Evolutionary conservation across 2,888 invertebrate genomes (phyloP), one percentile per base, ranked within the genome.

Genomic region (Macropis europaea): DNA sequence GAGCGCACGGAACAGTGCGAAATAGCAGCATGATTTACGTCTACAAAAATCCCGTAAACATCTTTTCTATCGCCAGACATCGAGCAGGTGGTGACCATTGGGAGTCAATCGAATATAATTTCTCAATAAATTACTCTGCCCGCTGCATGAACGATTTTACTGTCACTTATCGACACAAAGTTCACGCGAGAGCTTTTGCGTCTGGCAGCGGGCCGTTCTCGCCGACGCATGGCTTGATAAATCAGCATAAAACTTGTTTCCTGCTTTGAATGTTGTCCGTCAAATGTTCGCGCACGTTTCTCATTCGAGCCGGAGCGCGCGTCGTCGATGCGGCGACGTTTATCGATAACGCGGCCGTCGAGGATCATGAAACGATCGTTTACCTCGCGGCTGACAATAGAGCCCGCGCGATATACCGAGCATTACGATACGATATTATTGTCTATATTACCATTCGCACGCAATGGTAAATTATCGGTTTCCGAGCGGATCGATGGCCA

Each of bases 361-460:
- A 17, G 48, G 48, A 61, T 64, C 69, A 70, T 68, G 61, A 67
- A 63, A 68, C 63, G 45, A 54, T 36, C 43, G 57, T 62, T 68
- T 66, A 34, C 62, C 48, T 36, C 9, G 40, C 34, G 53, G 32
- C 69, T 70, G 43, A 76, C 79, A 79, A 79, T 76, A 56, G 57
- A 22, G 32, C 47, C 30, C 15, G 22, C 48, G 43, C 60, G 64
- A 66, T 56, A 73, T 68, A 69, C 57, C n/a, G 75, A 59, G 63
- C 76, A 68, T 67, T 69, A 50, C 57, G 38, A 47, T 45, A 53
- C 66, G 57, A 70, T 75, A 77, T 77, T 75, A 73, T 75, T 77
- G 77, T 79, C 77, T 77, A 50, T 73, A 70, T 73, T 77, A 68
- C 67, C 64, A 64, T 72, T 74, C 26, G 53, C 72, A 60, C 48